Evolutionary conservation across 2,888 invertebrate genomes (phyloP).

Genomic region (Merodon equestris): DNA sequence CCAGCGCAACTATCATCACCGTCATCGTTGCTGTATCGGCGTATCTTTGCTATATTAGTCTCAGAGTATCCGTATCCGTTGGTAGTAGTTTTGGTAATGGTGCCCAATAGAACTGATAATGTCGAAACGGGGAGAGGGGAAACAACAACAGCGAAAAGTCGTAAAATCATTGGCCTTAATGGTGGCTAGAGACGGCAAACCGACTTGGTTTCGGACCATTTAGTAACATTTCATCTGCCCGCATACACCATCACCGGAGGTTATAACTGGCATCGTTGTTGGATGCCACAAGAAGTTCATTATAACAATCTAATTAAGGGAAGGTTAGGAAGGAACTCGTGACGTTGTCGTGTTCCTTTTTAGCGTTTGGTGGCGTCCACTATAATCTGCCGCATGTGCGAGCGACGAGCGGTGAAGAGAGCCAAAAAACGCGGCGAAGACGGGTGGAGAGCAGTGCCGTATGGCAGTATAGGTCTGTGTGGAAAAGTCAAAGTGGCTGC

Average conservation of each 20-base stretch:
- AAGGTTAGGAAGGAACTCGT: slow-evolving; percentile 66
- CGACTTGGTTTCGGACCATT: slow-evolving; percentile 38
- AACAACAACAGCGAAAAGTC: slow-evolving; percentile 62
- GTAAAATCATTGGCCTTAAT: slow-evolving; percentile 58
- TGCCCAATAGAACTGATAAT: slow-evolving; percentile 68
- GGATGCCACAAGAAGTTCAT: slow-evolving; percentile 71
- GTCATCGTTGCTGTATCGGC: too few relatives aligned
- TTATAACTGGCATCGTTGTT: slow-evolving; percentile 45
- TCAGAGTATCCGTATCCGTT: background rate
- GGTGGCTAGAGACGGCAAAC: slow-evolving; percentile 24
- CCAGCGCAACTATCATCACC: slow-evolving; percentile 10
- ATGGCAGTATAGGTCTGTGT: slow-evolving; percentile 24
- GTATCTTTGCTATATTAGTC: slow-evolving; percentile 12
- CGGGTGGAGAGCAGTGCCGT: slow-evolving; percentile 2
- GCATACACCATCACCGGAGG: slow-evolving; percentile 30
- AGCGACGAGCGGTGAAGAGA: background rate
- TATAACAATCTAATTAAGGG: slow-evolving; percentile 72
- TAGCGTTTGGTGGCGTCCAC: slow-evolving; percentile 19
- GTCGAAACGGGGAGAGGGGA: too few relatives aligned
- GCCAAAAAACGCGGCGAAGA: background rate
- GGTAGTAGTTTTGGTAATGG: slow-evolving; percentile 65
- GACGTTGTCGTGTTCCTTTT: slow-evolving; percentile 64
- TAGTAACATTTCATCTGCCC: slow-evolving; percentile 49
- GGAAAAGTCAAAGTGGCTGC: slow-evolving; percentile 58
- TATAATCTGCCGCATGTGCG: slow-evolving; percentile 8